phyloP scores from a whole-genome alignment of 2,797 vertebrate species.

The Benthosema pterotum region DNA sequence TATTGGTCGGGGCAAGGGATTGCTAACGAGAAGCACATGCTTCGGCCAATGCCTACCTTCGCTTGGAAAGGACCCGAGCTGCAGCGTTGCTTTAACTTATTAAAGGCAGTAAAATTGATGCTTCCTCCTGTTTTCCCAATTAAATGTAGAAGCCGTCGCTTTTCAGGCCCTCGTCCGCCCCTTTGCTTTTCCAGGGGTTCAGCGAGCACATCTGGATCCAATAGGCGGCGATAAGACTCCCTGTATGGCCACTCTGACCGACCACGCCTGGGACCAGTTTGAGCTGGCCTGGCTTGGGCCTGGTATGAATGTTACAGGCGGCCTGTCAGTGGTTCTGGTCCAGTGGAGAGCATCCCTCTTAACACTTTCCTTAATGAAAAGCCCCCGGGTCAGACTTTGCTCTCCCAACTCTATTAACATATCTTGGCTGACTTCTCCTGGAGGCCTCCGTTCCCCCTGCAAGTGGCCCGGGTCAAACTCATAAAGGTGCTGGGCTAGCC shows the following conservation, averaged over 20 bases:
- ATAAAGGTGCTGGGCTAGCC: slow-evolving; percentile 57
- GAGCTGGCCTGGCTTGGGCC: slow-evolving; percentile 38
- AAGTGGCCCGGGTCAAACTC: slow-evolving; percentile 60
- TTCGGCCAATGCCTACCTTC: slow-evolving; percentile 71
- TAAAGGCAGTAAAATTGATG: slow-evolving; percentile 98
- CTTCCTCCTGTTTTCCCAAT: slow-evolving; percentile 97
- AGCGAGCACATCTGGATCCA: slow-evolving; percentile 88
- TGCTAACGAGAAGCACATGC: slow-evolving; percentile 94
- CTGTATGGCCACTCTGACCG: slow-evolving; percentile 80
- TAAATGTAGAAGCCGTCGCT: slow-evolving; percentile 84
- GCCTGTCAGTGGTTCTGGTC: slow-evolving; percentile 59
- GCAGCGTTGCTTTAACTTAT: slow-evolving; percentile 89
- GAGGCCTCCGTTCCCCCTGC: slow-evolving; percentile 18
- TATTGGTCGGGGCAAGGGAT: slow-evolving; percentile 41
- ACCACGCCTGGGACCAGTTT: slow-evolving; percentile 57
- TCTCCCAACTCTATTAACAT: slow-evolving; percentile 47
- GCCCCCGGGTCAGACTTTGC: slow-evolving; percentile 51
- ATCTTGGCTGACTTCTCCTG: slow-evolving; percentile 34
- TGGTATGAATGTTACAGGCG: slow-evolving; percentile 38
- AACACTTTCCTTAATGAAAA: slow-evolving; percentile 69
- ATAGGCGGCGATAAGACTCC: slow-evolving; percentile 86
- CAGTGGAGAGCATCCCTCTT: slow-evolving; percentile 50
- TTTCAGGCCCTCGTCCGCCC: slow-evolving; percentile 41
- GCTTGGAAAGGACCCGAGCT: slow-evolving; percentile 76
- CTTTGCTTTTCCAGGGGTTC: slow-evolving; percentile 77